Evolutionary conservation across 2,797 vertebrate genomes (phyloP).

Genomic region (Lithobates sylvaticus): DNA sequence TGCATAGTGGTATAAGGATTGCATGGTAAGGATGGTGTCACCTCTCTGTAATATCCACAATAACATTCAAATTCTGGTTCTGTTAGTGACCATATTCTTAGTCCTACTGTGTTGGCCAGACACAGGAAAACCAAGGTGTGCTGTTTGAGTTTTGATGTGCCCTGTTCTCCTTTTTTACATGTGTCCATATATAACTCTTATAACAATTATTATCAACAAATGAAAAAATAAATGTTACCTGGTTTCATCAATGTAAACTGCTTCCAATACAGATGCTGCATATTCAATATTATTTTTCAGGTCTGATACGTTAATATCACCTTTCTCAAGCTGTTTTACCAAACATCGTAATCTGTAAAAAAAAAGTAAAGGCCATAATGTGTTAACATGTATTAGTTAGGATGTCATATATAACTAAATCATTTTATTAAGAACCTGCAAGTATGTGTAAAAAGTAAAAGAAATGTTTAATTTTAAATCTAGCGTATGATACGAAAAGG

Average conservation of each 20-base stretch:
- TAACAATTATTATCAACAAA: neutral
- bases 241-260: conserved; percentile 96
- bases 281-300: conserved; percentile 95
- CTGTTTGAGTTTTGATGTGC: neutral
- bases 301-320: conserved; percentile 89
- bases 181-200: neutral
- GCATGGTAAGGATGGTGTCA: no score
- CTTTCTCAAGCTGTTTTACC: conserved; percentile 94
- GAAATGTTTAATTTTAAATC: no score
- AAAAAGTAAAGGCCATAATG: neutral
- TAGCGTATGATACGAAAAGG: no score
- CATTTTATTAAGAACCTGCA: no score
- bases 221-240: conserved; percentile 74
- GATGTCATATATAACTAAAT: no score
- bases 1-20: no score
- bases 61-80: neutral
- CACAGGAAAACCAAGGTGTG: neutral
- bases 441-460: no score
- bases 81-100: no score
- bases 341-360: conserved; percentile 87
- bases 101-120: neutral
- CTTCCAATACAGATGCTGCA: conserved; percentile 92
- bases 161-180: neutral
- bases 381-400: neutral
- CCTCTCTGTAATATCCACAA: neutral